Base-by-base conservation (phyloP, 2,113 vertebrate genomes). In the Apodemus sylvaticus region DNA sequence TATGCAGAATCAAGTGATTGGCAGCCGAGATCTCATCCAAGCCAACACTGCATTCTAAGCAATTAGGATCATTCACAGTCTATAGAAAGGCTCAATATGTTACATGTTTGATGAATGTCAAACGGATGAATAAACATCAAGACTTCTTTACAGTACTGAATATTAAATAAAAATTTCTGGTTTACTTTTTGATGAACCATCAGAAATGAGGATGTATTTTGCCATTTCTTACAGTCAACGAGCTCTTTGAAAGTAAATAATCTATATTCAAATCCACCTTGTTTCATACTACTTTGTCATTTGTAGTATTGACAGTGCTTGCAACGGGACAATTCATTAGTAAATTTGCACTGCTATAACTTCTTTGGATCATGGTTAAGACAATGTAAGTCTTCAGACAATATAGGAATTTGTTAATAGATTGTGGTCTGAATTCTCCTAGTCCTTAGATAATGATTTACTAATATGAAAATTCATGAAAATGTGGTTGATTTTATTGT, bases 401-500 rank as follows among this genome's bases (percentile, higher is more conserved):
- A 34, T 73, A 45, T n/a, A 20, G 36, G 70, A 66, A 55, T 3
- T 94, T 42, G 36, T 87, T 94, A 89, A 90, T 76, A 68, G 62
- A 89, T 88, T 7, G 78, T 31, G 9, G 53, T 96, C 34, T 71
- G 11, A 95, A 64, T 86, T 85, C 11, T 34, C 22, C 29, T 82
- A 20, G 88, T 92, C 78, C 62, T 91, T 93, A 45, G 29, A 85
- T 82, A 92, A 85, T 31, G 3, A 93, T 16, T 93, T 91, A 64
- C 26, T 93, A n/a, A 89, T 55, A 17, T 68, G 0, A 79, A 73
- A 92, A 81, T 45, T 68, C 42, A 79, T 62, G n/a, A 88, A 9
- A n/a, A 94, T 92, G 86, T 71, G 31, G 26, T 76, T 94, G 53
- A 31, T 87, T 88, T 94, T n/a, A 68, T 89, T 93, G 51, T 48